Evolutionary conservation across 2,888 invertebrate species (phyloP), one percentile per base, ranked within the genome.

Genomic region (Nezara viridula): DNA sequence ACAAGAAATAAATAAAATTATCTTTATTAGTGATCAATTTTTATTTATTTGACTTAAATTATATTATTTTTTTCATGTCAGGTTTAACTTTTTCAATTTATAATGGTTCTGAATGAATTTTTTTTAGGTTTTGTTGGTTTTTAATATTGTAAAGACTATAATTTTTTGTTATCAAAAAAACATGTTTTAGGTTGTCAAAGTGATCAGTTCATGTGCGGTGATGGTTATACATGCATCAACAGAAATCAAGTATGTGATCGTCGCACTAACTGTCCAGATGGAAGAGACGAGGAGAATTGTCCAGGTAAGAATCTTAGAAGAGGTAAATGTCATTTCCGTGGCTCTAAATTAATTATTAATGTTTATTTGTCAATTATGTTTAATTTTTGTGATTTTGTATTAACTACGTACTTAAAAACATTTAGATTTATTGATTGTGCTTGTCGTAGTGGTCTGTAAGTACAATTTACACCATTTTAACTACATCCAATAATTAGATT

Each of bases 221-320:
- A 92, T 90, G 91, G 93, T 89, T 90, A n/a, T 60, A 27, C 91
- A 88, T 94, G 94, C 92, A 92, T 94, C 90, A 92, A 92, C 73
- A 91, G 91, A 91, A 93, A 93, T 90, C 94, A 94, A 92, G 93
- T 93, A 86, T 96, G 96, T 92, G 94, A 96, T 92, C 93, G 93
- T 85, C 91, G 91, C 40, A 73, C 86, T 66, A 90, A 91, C 89
- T 91, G 91, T 89, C 88, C 87, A 24, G 95, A 95, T 91, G 93
- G 93, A 85, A 94, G 95, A 32, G 96, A 96, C 92, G 96, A 96
- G 92, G 81, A 91, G 89, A 94, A 94, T 91, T 96, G 96, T 44
- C 73, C 77, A 60, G 49, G 89, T 89, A 86, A 89, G 86, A 55
- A 14, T 55, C 40, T 86, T 7, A 3, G 6, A 44, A 55, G 86